phyloP scores from a whole-genome alignment of 2,888 invertebrate species.

The Prosopocoilus inquinatus region DNA sequence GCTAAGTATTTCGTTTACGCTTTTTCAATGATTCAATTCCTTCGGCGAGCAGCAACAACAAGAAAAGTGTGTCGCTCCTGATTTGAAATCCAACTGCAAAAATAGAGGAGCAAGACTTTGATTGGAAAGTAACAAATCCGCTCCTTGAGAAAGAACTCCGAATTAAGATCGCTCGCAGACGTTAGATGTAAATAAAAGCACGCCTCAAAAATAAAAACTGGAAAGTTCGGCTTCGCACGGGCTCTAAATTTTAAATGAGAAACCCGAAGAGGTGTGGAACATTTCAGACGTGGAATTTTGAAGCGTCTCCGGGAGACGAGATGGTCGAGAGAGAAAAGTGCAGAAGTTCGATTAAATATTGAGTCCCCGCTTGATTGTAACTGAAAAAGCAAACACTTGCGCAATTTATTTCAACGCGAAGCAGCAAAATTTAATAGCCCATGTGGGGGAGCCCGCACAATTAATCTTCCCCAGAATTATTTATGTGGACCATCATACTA shows the following conservation, averaged over 20 bases:
- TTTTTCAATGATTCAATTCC: too few species aligned
- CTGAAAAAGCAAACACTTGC: conserved; percentile 35
- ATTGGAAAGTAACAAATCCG: neutral
- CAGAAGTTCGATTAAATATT: conserved; percentile 29
- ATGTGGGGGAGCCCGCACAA: conserved; percentile 36
- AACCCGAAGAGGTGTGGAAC: conserved; percentile 1
- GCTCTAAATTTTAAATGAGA: conserved; percentile 4
- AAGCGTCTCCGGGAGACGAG: neutral
- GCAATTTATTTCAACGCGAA: conserved; percentile 33
- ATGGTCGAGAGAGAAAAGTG: conserved; percentile 8
- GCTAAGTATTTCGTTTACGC: too few species aligned
- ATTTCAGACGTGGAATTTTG: conserved; percentile 3
- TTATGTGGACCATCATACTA: conserved; percentile 31
- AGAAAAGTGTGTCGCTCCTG: too few species aligned
- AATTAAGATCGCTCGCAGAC: conserved; percentile 4
- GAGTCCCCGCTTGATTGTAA: conserved; percentile 30
- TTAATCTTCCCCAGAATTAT: conserved; percentile 34
- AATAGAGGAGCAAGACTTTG: neutral
- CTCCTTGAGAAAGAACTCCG: neutral
- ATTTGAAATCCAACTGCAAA: too few species aligned
- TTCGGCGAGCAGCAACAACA: too few species aligned
- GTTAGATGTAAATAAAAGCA: conserved; percentile 4
- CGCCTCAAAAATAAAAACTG: neutral
- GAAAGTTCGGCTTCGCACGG: neutral
- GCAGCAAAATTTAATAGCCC: conserved; percentile 38